These are phyloP conservation scores for Chaetodon auriga DNA, from an alignment of 2,113 vertebrate species.

Conservation along the genomic window DNA sequence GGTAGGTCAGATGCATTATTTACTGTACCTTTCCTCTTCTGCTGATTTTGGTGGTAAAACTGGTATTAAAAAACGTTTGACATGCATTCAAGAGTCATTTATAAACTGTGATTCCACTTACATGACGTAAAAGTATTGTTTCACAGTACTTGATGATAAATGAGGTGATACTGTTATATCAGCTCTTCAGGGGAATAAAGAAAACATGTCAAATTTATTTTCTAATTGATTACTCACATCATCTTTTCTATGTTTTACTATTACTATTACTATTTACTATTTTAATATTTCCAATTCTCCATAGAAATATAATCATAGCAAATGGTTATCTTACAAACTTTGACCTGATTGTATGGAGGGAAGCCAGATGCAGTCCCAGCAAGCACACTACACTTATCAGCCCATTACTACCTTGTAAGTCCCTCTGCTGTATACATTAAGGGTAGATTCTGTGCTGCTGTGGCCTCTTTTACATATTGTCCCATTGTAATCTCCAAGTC, in stretches of 20 bases:
- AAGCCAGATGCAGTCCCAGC: neutral
- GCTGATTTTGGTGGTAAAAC: neutral
- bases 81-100: neutral
- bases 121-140: neutral
- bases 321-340: neutral
- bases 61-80: neutral
- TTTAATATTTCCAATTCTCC: neutral
- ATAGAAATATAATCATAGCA: neutral
- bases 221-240: neutral
- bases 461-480: neutral
- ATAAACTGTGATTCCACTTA: neutral
- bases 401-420: neutral
- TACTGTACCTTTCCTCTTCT: neutral
- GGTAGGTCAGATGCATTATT: neutral
- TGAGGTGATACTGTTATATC: neutral
- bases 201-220: neutral
- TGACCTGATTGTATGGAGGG: neutral
- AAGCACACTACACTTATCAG: neutral
- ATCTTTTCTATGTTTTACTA: neutral
- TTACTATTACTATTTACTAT: neutral
- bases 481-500: neutral
- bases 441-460: neutral
- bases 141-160: neutral
- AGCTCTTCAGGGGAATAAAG: neutral
- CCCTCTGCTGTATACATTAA: neutral